Conservation (phyloP, 2,888 invertebrate species). For the Hydraecia micacea region DNA sequence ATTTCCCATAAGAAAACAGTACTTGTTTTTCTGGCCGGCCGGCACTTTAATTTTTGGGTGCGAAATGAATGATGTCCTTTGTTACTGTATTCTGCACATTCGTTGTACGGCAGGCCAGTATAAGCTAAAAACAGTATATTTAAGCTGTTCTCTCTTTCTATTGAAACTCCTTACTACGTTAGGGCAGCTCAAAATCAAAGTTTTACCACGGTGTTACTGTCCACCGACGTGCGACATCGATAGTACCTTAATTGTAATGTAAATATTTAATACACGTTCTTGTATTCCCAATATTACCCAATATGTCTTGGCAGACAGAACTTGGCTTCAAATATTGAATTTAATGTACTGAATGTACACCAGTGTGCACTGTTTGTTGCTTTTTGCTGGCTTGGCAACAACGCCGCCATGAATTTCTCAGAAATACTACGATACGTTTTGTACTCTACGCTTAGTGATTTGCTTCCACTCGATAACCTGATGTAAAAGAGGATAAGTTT, state of each 20-base stretch:
- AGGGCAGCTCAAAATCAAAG: background rate
- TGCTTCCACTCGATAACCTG: background rate
- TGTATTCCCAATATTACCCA: background rate
- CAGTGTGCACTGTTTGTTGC: background rate
- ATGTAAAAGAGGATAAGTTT: background rate
- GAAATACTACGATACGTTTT: background rate
- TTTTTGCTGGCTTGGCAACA: constrained; percentile 4
- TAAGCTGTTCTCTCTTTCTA: background rate
- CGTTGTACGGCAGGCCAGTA: too few relatives aligned
- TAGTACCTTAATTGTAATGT: background rate
- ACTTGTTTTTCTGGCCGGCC: too few relatives aligned
- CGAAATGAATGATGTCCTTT: too few relatives aligned
- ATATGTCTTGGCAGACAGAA: constrained; percentile 2
- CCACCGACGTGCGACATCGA: too few relatives aligned
- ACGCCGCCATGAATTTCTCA: background rate
- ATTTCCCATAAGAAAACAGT: too few relatives aligned
- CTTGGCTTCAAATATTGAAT: constrained; percentile 19
- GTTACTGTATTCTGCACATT: background rate
- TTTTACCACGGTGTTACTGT: too few relatives aligned
- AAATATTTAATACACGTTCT: background rate
- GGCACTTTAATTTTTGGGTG: too few relatives aligned
- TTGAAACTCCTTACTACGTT: background rate
- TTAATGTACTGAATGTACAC: background rate
- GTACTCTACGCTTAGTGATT: background rate
- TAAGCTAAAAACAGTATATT: too few relatives aligned